Percentiles rank a stretch among this genome's conserved stretches.
Evolutionary conservation across 2,113 vertebrate genomes (phyloP).

Genomic region (Halcyon senegalensis): DNA sequence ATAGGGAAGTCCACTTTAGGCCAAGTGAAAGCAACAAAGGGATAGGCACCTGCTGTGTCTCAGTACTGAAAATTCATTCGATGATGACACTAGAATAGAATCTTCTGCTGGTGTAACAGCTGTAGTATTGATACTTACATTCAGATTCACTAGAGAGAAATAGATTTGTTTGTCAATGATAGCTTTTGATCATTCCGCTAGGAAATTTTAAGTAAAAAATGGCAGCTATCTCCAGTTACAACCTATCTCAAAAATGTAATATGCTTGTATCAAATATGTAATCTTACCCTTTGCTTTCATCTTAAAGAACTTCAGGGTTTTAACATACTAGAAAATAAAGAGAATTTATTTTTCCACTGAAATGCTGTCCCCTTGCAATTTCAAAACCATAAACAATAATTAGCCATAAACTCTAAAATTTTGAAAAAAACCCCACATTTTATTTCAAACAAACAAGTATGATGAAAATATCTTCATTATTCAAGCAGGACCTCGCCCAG

Average conservation of each 20-base stretch:
- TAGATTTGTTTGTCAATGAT: not conserved
- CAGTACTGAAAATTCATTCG: not conserved
- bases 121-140: not conserved
- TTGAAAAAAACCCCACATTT: not conserved
- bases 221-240: not conserved
- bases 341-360: not conserved
- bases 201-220: not conserved
- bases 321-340: not conserved
- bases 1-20: not conserved
- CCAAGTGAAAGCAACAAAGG: not conserved
- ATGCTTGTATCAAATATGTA: not conserved
- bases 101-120: not conserved
- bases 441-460: not conserved
- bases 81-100: not conserved
- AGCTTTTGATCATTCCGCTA: not conserved
- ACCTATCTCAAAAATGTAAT: not conserved
- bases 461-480: not conserved
- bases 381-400: not conserved
- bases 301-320: not conserved
- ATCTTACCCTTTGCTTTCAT: not conserved
- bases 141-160: not conserved
- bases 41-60: not conserved
- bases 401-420: not conserved
- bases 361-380: not conserved
- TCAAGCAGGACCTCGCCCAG: not conserved